Evolutionary conservation across 2,888 invertebrate species (phyloP), one percentile per base, ranked within the genome.

Genomic region (Ormyrus rosae): DNA sequence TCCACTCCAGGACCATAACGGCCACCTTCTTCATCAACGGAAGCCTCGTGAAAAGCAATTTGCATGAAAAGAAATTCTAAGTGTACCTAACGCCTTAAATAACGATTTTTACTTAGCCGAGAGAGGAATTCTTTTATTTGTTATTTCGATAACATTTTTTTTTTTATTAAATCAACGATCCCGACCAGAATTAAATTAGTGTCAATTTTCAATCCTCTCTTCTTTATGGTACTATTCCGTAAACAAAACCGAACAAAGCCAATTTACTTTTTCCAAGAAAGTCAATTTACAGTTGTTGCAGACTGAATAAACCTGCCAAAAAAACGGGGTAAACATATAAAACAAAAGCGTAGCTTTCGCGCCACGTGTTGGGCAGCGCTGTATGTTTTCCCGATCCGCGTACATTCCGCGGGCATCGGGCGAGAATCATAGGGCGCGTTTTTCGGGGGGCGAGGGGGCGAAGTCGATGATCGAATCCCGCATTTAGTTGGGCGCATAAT

Each of bases 391-490:
- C 34, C 53, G 55, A 68, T 68, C 34, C 7, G 19, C 10, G 34
- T 55, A 55, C 55, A 55, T 53, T 45, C n/a, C 11, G 48, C 48
- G 46, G 48, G 13, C 64, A 64, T 64, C 50, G 65, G 13, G 46
- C 45, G 61, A 46, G 61, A 63, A 63, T 45, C 9, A 78, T 45
- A 71, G 60, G 58, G 51, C 64, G 69, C 64, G 53, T 77, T 77
- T 63, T 55, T 11, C 34, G 34, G 45, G 50, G 53, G 13, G 5
- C 34, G 34, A 6, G 6, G 48, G 6, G 6, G 10, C 10, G 11
- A 34, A 34, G 34, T 34, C 34, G 34, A 34, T 34, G 34, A 34
- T 34, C 34, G 34, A 34, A 34, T 60, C 58, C 13, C n/a, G 65
- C 53, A 60, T 51, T 56, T 64, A 11, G n/a, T 71, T 50, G 51